Base-by-base conservation (phyloP, 2,888 invertebrate species). In the Lepidocyrtinus sp. region DNA sequence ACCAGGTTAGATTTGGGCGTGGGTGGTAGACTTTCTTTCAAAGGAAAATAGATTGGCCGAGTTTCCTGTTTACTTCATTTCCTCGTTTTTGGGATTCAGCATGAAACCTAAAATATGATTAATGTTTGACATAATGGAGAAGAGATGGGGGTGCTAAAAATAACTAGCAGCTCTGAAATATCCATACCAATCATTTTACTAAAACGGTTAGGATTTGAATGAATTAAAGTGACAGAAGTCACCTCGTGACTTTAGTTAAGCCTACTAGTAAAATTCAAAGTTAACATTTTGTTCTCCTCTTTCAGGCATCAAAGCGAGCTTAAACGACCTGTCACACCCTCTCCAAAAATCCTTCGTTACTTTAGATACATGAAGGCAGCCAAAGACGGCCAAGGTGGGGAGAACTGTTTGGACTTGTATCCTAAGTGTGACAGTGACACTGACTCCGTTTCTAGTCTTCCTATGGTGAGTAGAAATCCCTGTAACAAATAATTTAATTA, bases 281-380 rank as follows among this genome's bases (percentile, higher is more conserved):
- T 36, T 36, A 36, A 36, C 36, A 12, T 12, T 12, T 36, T 36
- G 36, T 36, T 36, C 12, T 36, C 36, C 12, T 36, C 12, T 78
- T 81, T 59, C 90, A 95, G 96, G 87, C 96, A 96, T 88, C 89
- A 96, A 75, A 95, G 95, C 88, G 96, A 96, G 88, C 90, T 96
- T 64, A 91, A 94, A 1, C 93, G 95, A 72, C 96, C 96, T 0
- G 93, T 95, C 0, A 93, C 94, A 0, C 95, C 96, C 88, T 96
- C 96, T 88, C 93, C 95, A 0, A 95, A 96, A 87, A 95, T 96
- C 80, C 90, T 96, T 55, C 90, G 96, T 72, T 96, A 96, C 90
- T 96, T 96, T 91, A 92, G 93, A 76, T 96, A 96, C 89, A 96
- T 96, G 95, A 93, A 95, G 84, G 94, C 96, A 0, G 96, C 96